Evolutionary conservation across 1,140 invertebrate genomes (phyloP), one percentile per base, ranked within the genome.

Genomic region (Rhagoletis pomonella): DNA sequence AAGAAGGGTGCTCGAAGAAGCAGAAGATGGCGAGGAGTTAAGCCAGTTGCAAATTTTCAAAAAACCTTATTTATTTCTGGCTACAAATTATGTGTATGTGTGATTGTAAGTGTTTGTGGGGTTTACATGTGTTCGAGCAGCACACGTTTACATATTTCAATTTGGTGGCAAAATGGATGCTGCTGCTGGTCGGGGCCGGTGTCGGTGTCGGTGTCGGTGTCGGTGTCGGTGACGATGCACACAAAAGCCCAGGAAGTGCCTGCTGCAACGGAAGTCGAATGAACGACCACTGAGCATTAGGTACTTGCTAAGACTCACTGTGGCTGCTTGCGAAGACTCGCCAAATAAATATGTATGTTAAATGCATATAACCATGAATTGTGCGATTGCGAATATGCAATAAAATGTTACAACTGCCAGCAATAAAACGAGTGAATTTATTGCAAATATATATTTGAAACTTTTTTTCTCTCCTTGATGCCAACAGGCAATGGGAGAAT

Each of bases 371-470:
- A 47, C 44, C 69, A 81, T 81, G 73, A 81, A 81, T 81, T 55
- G 73, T 81, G 73, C 73, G 47, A 55, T 58, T 81, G 73, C 55
- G 73, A 58, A 81, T 81, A 19, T 81, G 73, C 73, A 81, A 81
- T 81, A 81, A 81, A 81, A 81, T 81, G 73, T 81, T 19, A 42
- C 73, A 81, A 81, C 47, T 81, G 73, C 73, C 73, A 81, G 73
- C 73, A 81, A 81, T 58, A 81, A 81, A 44, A 9, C 73, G 73
- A 81, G 73, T 55, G 9, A 81, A 81, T 81, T 81, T 81, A 81
- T 81, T 81, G 73, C 50, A 50, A 81, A 81, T 55, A 55, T 9
- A 58, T 81, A 81, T 81, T 55, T 81, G 10, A 47, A 73, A 73
- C 44, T 73, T 62, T 62, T 7, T 14, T 5, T 55, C 50, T 55